Percentiles rank a stretch among this genome's conserved stretches.
phyloP scores from a whole-genome alignment of 2,797 vertebrate species.

The Silurus aristotelis region DNA sequence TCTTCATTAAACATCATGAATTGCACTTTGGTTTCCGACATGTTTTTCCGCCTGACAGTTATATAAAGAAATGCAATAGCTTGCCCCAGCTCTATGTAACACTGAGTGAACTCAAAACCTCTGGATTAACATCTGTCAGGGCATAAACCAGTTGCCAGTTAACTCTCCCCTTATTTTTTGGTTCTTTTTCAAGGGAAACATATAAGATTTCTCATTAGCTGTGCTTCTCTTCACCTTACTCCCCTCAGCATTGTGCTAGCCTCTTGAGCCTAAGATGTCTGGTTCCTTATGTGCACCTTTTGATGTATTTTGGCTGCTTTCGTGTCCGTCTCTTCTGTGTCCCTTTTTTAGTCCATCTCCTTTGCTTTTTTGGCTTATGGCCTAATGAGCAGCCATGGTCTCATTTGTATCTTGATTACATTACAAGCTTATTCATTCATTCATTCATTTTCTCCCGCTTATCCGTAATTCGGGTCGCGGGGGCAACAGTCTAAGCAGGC shows the following conservation, averaged over 20 bases:
- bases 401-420: slow-evolving; percentile 62
- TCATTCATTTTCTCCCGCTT: too few relatives aligned
- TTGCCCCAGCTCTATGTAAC: too few relatives aligned
- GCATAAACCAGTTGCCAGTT: too few relatives aligned
- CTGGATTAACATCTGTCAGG: not conserved
- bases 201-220: slow-evolving; percentile 50
- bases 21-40: too few relatives aligned
- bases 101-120: not conserved
- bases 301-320: slow-evolving; percentile 51
- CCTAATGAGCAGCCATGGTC: slow-evolving; percentile 48
- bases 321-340: slow-evolving; percentile 47
- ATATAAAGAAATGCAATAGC: too few relatives aligned
- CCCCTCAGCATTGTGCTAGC: slow-evolving; percentile 35
- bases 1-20: too few relatives aligned
- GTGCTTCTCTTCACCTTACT: slow-evolving; percentile 31
- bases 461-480: too few relatives aligned
- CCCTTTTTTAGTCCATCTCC: slow-evolving; percentile 57
- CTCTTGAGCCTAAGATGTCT: slow-evolving; percentile 48
- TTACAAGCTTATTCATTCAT: too few relatives aligned
- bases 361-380: slow-evolving; percentile 58
- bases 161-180: too few relatives aligned
- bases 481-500: too few relatives aligned
- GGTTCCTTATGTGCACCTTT: slow-evolving; percentile 38
- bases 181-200: slow-evolving; percentile 41
- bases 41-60: too few relatives aligned